A percentile compares a stretch with the other conserved stretches of the same genome.
Conservation (phyloP, 2,888 invertebrate genomes). For the Neoaliturus tenellus region DNA sequence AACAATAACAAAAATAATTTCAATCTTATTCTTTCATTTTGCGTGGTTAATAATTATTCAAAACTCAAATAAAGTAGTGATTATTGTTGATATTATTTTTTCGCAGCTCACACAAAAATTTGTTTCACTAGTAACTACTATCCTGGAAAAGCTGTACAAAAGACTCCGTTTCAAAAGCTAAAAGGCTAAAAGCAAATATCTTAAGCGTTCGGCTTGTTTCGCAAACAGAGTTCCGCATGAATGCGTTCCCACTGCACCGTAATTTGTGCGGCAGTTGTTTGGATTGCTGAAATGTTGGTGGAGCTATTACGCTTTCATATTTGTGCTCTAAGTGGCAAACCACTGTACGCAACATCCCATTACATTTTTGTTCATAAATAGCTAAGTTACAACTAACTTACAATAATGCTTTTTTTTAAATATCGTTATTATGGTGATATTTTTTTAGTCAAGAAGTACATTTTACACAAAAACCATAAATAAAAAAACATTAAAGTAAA, state of each 20-base stretch:
- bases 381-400: too few species aligned
- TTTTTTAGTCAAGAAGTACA: too few species aligned
- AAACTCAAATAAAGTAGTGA: too few species aligned
- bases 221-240: conserved; percentile 5
- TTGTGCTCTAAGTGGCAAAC: background rate
- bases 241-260: background rate
- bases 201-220: conserved; percentile 18
- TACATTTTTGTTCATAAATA: too few species aligned
- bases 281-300: conserved; percentile 23
- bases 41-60: too few species aligned
- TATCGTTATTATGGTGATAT: too few species aligned
- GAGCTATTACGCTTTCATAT: background rate
- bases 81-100: too few species aligned
- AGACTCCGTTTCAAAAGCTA: background rate
- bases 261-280: conserved; percentile 17
- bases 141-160: background rate
- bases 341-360: background rate
- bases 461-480: too few species aligned
- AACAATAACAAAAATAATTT: too few species aligned
- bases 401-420: too few species aligned
- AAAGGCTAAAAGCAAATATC: conserved; percentile 21
- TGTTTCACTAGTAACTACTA: background rate
- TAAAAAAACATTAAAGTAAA: too few species aligned
- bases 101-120: background rate
- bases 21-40: too few species aligned